Evolutionary conservation across 2,888 invertebrate species (phyloP).

Genomic region (Venusia cambrica): DNA sequence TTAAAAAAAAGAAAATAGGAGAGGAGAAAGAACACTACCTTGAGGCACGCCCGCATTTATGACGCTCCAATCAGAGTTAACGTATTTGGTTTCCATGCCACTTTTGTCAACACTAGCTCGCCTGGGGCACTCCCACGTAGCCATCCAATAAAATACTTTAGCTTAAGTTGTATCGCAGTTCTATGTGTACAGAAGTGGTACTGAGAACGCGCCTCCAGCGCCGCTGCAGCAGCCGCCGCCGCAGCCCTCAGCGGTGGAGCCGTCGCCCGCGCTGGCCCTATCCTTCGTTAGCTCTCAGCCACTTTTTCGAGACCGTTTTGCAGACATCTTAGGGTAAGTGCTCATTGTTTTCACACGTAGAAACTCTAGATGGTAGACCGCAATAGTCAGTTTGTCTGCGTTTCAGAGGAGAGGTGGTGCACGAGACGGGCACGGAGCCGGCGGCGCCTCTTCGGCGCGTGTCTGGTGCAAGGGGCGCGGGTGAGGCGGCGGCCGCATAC

Average conservation of each 20-base stretch:
- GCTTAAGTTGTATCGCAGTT: background rate
- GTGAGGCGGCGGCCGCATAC: constrained; percentile 82
- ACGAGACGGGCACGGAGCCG: constrained; percentile 34
- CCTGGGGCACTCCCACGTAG: too few species aligned
- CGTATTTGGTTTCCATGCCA: too few species aligned
- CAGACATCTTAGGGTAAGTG: constrained; percentile 86
- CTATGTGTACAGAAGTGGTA: constrained; percentile 15
- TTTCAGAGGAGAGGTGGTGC: constrained; percentile 17
- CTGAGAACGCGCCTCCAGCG: constrained; percentile 7
- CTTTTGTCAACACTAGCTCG: too few species aligned
- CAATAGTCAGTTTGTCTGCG: background rate
- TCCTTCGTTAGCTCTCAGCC: constrained; percentile 26
- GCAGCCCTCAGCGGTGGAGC: constrained; percentile 24
- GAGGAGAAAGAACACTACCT: too few species aligned
- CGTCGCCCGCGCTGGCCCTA: constrained; percentile 19
- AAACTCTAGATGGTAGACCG: background rate
- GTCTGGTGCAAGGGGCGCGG: constrained; percentile 29
- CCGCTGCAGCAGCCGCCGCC: constrained; percentile 15
- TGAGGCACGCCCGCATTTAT: too few species aligned
- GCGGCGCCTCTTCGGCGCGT: constrained; percentile 36
- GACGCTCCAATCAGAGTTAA: too few species aligned
- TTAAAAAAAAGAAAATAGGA: too few species aligned
- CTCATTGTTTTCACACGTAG: too few species aligned
- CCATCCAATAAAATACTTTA: too few species aligned
- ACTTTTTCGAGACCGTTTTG: constrained; percentile 82